phyloP scores from a whole-genome alignment of 2,888 invertebrate species.

The Allacma fusca region DNA sequence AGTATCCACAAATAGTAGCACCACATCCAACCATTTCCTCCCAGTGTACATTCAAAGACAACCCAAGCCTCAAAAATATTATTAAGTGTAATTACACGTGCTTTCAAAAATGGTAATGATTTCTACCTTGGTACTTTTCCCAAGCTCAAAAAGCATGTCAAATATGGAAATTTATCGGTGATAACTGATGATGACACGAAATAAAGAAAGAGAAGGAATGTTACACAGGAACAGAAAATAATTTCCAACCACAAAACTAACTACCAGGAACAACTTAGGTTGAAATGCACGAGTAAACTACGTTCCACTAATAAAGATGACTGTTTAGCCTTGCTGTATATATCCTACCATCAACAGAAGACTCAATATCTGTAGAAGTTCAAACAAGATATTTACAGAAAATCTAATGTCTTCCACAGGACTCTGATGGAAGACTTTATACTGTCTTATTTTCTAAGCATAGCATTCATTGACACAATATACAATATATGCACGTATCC shows the following conservation, averaged over 20 bases:
- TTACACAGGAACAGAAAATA: background rate
- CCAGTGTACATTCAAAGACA: no score
- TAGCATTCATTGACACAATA: background rate
- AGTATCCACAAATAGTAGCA: no score
- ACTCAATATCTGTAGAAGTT: background rate
- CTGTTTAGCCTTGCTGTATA: background rate
- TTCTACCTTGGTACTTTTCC: no score
- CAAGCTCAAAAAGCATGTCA: no score
- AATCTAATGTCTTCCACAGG: background rate
- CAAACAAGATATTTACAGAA: background rate
- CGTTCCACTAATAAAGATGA: background rate
- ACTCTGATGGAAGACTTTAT: background rate
- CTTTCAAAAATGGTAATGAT: no score
- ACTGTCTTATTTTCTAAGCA: background rate
- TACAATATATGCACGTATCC: background rate
- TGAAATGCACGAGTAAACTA: slow-evolving; percentile 1
- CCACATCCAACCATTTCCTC: no score
- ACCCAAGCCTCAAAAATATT: no score
- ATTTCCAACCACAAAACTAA: background rate
- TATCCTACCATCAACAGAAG: background rate
- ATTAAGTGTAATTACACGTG: no score
- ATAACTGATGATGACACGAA: background rate
- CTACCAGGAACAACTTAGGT: background rate
- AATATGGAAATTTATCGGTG: no score
- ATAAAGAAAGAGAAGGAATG: background rate